A percentile compares a stretch with the other conserved stretches of the same genome.
Conservation (phyloP, 2,888 invertebrate species). For the Caenorhabditis imperialis region DNA sequence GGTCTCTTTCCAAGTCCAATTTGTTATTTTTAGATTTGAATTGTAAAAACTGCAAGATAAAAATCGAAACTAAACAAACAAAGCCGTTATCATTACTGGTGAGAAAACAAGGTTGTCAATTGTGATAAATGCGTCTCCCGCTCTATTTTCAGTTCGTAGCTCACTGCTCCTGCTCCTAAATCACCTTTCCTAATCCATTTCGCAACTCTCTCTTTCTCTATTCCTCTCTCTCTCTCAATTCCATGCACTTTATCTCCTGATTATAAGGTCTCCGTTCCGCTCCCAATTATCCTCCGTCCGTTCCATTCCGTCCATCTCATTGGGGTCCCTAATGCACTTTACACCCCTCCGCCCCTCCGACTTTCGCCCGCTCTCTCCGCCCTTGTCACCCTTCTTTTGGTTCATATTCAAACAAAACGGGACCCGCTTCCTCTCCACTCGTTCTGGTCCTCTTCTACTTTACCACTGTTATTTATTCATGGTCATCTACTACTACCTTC, state of each 20-base stretch:
- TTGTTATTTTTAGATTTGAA: too few relatives aligned
- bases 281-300: constrained; percentile 27
- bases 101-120: constrained; percentile 42
- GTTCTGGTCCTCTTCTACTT: constrained; percentile 34
- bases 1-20: too few relatives aligned
- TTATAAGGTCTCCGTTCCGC: constrained; percentile 10
- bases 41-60: too few relatives aligned
- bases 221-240: constrained; percentile 11
- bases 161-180: too few relatives aligned
- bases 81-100: too few relatives aligned
- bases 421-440: constrained; percentile 11
- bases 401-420: constrained; percentile 53
- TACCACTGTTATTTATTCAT: constrained; percentile 54
- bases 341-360: constrained; percentile 28
- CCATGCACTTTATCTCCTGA: not conserved
- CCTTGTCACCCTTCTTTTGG: constrained; percentile 50
- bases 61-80: too few relatives aligned
- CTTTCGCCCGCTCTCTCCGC: constrained; percentile 21
- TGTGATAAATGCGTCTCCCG: constrained; percentile 33
- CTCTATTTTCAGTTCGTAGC: too few relatives aligned
- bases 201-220: constrained; percentile 19
- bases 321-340: constrained; percentile 44
- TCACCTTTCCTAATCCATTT: too few relatives aligned
- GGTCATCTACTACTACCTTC: too few relatives aligned
- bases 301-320: constrained; percentile 11